Evolutionary conservation across 2,888 invertebrate species (phyloP), one percentile per base, ranked within the genome.

Genomic region (Camponotus fellah): DNA sequence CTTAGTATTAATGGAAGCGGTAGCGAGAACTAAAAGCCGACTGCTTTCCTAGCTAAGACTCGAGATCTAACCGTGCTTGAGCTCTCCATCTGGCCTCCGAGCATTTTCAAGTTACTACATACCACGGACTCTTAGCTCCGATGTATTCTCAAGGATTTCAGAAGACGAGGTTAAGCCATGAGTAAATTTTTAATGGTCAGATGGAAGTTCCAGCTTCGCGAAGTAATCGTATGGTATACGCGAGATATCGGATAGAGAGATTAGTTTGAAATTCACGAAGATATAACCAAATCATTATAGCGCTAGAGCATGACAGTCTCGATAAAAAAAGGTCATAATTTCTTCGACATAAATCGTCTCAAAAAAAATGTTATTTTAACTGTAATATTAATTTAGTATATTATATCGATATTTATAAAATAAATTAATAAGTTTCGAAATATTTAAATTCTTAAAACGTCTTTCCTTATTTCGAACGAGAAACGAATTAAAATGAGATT

Each of bases 171-270:
- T 88, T 88, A 89, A 89, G 84, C 85, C 85, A 72, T 83, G 85
- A 85, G 83, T 89, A 86, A 89, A 89, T 86, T 88, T 89, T 89
- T 88, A 89, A 89, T 88, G 86, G 80, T 79, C 77, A 81, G 74
- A 64, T 82, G 72, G 83, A 82, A 81, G 66, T 79, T 84, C 75
- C 56, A 56, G 74, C 74, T 84, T 83, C 75, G 75, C 80, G 74
- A 86, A 84, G 86, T 84, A 88, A 81, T 83, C 81, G 83, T 81
- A 64, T 72, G 84, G 86, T 87, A 87, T 79, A 84, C 82, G 89
- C 84, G 49, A 87, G 80, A 69, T 85, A 88, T 89, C 85, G 75
- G 62, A 58, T 79, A 71, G 60, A 79, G 26, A 26, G 83, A 87
- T 88, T 87, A 87, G 79, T 71, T 71, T 37, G 6, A 26, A 79